Conservation (phyloP, 2,888 invertebrate species). For the Seira ritae region DNA sequence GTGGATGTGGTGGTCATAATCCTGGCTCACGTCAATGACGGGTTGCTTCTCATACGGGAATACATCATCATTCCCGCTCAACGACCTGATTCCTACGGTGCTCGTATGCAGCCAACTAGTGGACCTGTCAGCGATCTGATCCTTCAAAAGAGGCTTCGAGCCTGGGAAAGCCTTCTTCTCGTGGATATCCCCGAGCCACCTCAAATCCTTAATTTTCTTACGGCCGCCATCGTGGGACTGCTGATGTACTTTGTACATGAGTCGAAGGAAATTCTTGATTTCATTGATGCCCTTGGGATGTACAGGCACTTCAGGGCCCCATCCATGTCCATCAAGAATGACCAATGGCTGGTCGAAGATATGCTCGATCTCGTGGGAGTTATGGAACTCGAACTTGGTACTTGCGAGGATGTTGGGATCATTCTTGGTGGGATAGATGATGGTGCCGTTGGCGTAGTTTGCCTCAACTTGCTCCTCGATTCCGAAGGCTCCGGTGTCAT, state of each 20-base stretch:
- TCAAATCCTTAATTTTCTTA: conserved; percentile 31
- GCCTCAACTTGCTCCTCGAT: conserved; percentile 42
- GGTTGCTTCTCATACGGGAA: conserved; percentile 50
- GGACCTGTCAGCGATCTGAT: conserved; percentile 42
- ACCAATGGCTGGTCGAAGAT: conserved; percentile 54
- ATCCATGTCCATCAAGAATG: conserved; percentile 36
- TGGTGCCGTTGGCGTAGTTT: conserved; percentile 57
- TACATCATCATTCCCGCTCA: conserved; percentile 46
- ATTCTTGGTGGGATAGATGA: conserved; percentile 50
- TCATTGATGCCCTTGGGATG: conserved; percentile 49
- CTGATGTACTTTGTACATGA: conserved; percentile 54
- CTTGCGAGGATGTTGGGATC: conserved; percentile 55
- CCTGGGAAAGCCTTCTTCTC: conserved; percentile 27
- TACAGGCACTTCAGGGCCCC: conserved; percentile 28
- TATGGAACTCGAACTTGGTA: conserved; percentile 58
- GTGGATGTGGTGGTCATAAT: conserved; percentile 19
- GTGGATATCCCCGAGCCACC: conserved; percentile 26
- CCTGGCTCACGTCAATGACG: conserved; percentile 41
- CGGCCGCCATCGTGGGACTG: conserved; percentile 38
- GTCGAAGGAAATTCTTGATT: conserved; percentile 48
- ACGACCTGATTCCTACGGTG: conserved; percentile 50
- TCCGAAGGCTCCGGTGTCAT: conserved; percentile 29
- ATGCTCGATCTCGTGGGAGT: conserved; percentile 39
- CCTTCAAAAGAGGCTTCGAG: conserved; percentile 37
- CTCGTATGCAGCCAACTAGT: conserved; percentile 54